These are phyloP conservation scores for Oncorhynchus nerka DNA, from an alignment of 2,113 vertebrate species.

Conservation along the genomic window DNA sequence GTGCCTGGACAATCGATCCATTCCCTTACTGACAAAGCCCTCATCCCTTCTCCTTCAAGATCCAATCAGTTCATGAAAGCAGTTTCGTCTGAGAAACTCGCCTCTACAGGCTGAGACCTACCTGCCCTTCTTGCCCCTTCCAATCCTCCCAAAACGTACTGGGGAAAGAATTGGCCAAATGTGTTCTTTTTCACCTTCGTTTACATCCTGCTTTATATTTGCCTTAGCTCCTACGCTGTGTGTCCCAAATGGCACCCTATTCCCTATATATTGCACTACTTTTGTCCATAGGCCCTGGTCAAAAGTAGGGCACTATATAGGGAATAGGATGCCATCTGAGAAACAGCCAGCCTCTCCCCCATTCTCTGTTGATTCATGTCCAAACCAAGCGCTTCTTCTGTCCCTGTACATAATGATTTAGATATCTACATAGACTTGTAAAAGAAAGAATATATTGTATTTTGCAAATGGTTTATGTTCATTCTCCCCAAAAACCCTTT, in stretches of 20 bases:
- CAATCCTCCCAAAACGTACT: too few species aligned
- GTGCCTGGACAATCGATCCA: conserved; percentile 46
- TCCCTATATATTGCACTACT: too few species aligned
- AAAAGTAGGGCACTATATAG: not conserved
- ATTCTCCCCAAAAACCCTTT: conserved; percentile 60
- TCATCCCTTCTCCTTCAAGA: conserved; percentile 21
- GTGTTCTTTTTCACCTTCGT: conserved; percentile 37
- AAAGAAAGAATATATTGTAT: conserved; percentile 66
- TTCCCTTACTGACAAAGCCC: conserved; percentile 25
- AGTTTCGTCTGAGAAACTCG: not conserved
- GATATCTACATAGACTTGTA: conserved; percentile 53
- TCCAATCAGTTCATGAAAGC: conserved; percentile 23
- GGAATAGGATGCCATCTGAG: conserved; percentile 19
- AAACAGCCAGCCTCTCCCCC: conserved; percentile 1
- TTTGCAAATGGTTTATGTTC: conserved; percentile 69
- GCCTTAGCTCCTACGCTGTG: conserved; percentile 55
- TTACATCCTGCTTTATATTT: conserved; percentile 34
- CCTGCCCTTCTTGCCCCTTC: conserved; percentile 1
- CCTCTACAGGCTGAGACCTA: not conserved
- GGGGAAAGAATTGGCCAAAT: conserved; percentile 34
- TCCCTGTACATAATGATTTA: conserved; percentile 65
- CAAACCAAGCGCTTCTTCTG: conserved; percentile 35
- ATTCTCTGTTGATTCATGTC: conserved; percentile 29
- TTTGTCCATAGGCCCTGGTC: too few species aligned
- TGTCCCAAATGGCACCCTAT: too few species aligned